Base-by-base conservation (phyloP, 2,888 invertebrate species). In the Epinotia bilunana region DNA sequence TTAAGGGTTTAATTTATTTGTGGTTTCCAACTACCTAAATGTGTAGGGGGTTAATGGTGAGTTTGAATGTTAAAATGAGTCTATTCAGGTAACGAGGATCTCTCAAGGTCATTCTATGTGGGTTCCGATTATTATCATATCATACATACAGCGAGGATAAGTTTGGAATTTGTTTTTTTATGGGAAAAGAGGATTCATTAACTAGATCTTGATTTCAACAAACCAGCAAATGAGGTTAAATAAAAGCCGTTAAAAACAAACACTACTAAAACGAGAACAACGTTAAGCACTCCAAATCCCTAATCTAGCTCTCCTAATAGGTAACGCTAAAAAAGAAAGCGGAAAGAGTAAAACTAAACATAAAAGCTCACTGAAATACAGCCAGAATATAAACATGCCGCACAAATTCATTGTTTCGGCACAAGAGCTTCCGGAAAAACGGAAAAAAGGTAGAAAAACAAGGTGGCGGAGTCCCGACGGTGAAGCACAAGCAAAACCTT, bases 321-420 rank as follows among this genome's bases (percentile, higher is more conserved):
- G 43, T 20, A 23, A 28, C 58, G 58, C 43, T 60, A 53, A 62
- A 71, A 53, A 33, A 13, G 33, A 62, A 62, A 53, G 62, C 20
- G 49, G 70, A 60, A 60, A 71, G 16, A 60, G 64, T 60, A 28
- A 71, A 74, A 74, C 69, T 53, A 64, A 68, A 55, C 69, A 65
- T 39, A 74, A 70, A 74, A 49, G 70, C 53, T 46, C 69, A 67
- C 74, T 65, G 64, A 71, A 70, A 74, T 55, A 65, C 70, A 46
- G 53, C 53, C 13, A 7, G 53, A 60, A 64, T 57, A 70, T 70
- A 65, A 60, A 74, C 74, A 70, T 64, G 64, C 23, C 57, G 23
- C 73, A 72, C 67, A 72, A 75, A 67, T 67, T 75, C 71, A 75
- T 67, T 75, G 75, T 75, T 71, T 71, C 63, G 61, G 65, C 65